These are phyloP conservation scores for Acanthornis magna DNA, from an alignment of 2,797 vertebrate species.

Conservation along the genomic window DNA sequence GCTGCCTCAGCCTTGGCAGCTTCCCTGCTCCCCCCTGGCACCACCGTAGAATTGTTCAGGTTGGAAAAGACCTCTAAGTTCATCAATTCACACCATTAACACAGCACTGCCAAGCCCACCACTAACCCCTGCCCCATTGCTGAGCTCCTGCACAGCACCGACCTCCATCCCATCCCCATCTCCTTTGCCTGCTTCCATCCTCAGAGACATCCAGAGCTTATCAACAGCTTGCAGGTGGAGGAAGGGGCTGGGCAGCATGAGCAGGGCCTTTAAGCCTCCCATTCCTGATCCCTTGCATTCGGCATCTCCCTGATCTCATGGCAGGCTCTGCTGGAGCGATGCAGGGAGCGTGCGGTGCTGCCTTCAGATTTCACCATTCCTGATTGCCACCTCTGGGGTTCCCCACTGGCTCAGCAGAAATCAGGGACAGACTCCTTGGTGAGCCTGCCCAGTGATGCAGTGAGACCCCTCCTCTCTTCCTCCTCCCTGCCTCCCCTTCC, in stretches of 20 bases:
- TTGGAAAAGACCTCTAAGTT: not conserved
- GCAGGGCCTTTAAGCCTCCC: not conserved
- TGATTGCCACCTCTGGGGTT: not conserved
- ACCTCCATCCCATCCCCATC: not conserved
- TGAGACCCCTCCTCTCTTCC: not conserved
- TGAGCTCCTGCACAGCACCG: rapidly evolving
- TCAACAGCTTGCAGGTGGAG: not conserved
- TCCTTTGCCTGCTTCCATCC: not conserved
- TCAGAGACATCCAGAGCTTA: not conserved
- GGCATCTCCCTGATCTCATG: not conserved
- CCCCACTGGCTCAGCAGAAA: not conserved
- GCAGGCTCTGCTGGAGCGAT: not conserved
- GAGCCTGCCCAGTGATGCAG: not conserved
- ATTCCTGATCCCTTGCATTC: not conserved
- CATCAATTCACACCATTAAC: too few relatives aligned
- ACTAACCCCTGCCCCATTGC: not conserved
- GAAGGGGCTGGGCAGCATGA: rapidly evolving
- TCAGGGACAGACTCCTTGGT: rapidly evolving
- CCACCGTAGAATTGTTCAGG: not conserved
- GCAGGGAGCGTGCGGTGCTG: rapidly evolving
- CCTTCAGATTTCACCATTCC: not conserved
- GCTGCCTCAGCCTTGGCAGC: not conserved
- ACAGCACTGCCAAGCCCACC: not conserved
- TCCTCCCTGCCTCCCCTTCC: not conserved
- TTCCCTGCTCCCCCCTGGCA: not conserved